Evolutionary conservation across 2,888 invertebrate genomes (phyloP).

Genomic region (Sphaeridia pumilis): DNA sequence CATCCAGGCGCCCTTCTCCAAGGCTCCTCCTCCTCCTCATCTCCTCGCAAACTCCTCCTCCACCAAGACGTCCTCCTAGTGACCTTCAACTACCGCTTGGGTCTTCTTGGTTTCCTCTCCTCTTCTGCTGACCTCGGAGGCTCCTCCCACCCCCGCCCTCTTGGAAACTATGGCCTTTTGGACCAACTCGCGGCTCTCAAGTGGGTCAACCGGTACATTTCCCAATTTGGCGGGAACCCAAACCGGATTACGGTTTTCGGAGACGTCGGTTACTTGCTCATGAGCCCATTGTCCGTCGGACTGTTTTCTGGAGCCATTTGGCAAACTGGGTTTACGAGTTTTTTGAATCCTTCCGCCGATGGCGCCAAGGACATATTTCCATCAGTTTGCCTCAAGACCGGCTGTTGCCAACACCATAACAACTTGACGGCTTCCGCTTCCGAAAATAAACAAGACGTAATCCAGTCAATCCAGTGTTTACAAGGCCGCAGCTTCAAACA

Average conservation of each 20-base stretch:
- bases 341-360: slow-evolving; percentile 8
- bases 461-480: slow-evolving; percentile 24
- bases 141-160: not conserved
- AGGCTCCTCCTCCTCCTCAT: slow-evolving; percentile 22
- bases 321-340: not conserved
- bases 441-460: not conserved
- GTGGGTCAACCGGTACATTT: slow-evolving; percentile 31
- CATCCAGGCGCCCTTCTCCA: slow-evolving; percentile 30
- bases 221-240: slow-evolving; percentile 33
- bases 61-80: slow-evolving; percentile 27
- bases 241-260: slow-evolving; percentile 28
- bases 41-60: slow-evolving; percentile 21
- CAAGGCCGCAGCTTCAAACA: too few relatives aligned
- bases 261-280: slow-evolving; percentile 25
- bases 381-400: not conserved
- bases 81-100: slow-evolving; percentile 30
- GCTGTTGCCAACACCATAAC: slow-evolving; percentile 2
- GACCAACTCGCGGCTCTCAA: slow-evolving; percentile 31
- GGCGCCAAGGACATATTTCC: slow-evolving; percentile 5
- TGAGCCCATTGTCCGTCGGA: slow-evolving; percentile 17
- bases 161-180: slow-evolving; percentile 32
- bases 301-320: slow-evolving; percentile 28
- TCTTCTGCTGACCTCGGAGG: slow-evolving; percentile 17
- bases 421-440: not conserved
- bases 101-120: slow-evolving; percentile 26